A percentile compares a stretch with the other conserved stretches of the same genome.
phyloP scores from a whole-genome alignment of 2,113 vertebrate genomes.

The Hippocampus abdominalis region DNA sequence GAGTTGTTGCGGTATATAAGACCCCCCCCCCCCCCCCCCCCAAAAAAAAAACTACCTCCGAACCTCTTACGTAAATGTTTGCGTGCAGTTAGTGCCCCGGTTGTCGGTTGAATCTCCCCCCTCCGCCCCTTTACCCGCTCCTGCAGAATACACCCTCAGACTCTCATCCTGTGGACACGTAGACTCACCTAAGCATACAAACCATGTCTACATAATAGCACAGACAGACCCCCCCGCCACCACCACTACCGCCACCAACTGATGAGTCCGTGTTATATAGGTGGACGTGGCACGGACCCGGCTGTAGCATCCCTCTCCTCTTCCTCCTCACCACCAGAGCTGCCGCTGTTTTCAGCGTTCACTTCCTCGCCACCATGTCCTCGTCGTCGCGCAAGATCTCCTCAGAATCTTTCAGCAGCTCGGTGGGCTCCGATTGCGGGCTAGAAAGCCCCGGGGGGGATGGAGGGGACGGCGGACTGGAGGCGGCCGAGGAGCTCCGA shows the following conservation, averaged over 20 bases:
- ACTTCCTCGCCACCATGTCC: constrained; percentile 77
- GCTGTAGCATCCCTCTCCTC: constrained; percentile 56
- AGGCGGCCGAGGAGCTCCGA: constrained; percentile 62
- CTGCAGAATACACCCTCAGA: constrained; percentile 18
- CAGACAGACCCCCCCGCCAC: constrained; percentile 11
- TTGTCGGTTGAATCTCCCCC: constrained; percentile 12
- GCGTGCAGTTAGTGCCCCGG: constrained; percentile 61
- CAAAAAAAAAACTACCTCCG: constrained; percentile 7
- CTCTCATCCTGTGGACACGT: constrained; percentile 29
- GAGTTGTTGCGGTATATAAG: constrained; percentile 23
- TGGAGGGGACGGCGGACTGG: constrained; percentile 66
- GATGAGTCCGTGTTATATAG: constrained; percentile 67
- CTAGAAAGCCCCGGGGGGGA: constrained; percentile 82
- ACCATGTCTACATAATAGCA: constrained; percentile 29
- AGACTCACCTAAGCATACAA: constrained; percentile 25
- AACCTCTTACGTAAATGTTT: constrained; percentile 64
- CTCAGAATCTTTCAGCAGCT: constrained; percentile 94
- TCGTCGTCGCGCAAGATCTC: constrained; percentile 92
- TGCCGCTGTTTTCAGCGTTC: constrained; percentile 38
- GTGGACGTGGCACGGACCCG: constrained; percentile 60
- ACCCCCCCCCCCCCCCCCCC: constrained; percentile 12
- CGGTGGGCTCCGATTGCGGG: constrained; percentile 85
- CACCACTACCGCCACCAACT: constrained; percentile 46
- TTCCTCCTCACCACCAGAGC: constrained; percentile 53
- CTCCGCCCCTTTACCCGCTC: not conserved